Evolutionary conservation across 92 coral and sea anemone genomes (phyloP).

Genomic region (Epizoanthus rinbou): DNA sequence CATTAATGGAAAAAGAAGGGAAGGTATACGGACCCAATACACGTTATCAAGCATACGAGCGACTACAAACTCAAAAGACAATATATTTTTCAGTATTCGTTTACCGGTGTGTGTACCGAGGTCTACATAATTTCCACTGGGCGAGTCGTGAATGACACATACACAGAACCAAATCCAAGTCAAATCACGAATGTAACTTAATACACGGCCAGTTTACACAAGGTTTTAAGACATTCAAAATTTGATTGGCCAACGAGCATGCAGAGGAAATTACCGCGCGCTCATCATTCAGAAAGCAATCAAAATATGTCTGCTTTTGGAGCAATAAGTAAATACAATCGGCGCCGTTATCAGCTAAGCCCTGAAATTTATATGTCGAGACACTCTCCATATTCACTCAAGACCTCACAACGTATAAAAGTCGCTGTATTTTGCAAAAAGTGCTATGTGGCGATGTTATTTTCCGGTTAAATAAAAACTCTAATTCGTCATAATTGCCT

Average conservation of each 20-base stretch:
- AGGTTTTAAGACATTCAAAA: background rate
- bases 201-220: slow-evolving; percentile 17
- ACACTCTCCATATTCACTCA: background rate
- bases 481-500: slow-evolving; percentile 5
- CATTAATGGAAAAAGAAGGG: background rate
- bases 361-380: background rate
- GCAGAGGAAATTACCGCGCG: slow-evolving; percentile 32
- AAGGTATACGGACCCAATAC: background rate
- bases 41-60: background rate
- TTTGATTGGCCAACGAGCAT: slow-evolving; percentile 33
- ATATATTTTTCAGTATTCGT: too few species aligned
- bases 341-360: slow-evolving; percentile 33
- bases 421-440: background rate
- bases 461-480: slow-evolving; percentile 19
- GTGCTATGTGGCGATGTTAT: background rate
- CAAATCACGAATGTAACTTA: slow-evolving; percentile 13
- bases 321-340: slow-evolving; percentile 22
- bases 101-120: background rate
- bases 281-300: slow-evolving; percentile 35
- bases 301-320: slow-evolving; percentile 18
- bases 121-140: background rate
- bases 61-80: background rate
- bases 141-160: slow-evolving; percentile 9
- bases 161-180: background rate
- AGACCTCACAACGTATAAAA: background rate